Evolutionary conservation across 2,888 invertebrate species (phyloP).

Genomic region (Griposia aprilina): DNA sequence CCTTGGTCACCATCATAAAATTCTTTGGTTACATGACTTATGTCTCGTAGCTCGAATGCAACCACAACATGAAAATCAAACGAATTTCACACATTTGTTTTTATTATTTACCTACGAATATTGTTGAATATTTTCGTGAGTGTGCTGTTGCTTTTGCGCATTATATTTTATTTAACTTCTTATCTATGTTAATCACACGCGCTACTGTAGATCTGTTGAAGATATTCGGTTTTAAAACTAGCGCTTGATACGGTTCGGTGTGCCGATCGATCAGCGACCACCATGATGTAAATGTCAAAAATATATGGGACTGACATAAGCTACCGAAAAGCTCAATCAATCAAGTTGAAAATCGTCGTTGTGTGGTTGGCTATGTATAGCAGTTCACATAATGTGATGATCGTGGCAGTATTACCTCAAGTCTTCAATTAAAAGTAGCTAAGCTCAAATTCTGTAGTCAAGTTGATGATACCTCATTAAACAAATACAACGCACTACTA

Average conservation of each 20-base stretch:
- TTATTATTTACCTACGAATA: conserved; percentile 21
- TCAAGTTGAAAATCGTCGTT: not conserved
- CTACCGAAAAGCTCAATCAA: not conserved
- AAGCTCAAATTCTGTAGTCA: not conserved
- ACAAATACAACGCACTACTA: too few relatives aligned
- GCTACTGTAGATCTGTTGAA: not conserved
- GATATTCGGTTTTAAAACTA: not conserved
- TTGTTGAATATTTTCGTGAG: conserved; percentile 20
- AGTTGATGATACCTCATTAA: not conserved
- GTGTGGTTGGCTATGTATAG: not conserved
- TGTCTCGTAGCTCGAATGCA: not conserved
- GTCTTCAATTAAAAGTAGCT: not conserved
- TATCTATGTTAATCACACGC: conserved; percentile 47
- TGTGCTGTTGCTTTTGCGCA: conserved; percentile 55
- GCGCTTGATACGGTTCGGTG: not conserved
- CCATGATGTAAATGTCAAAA: not conserved
- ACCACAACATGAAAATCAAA: conserved; percentile 18
- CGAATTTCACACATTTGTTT: conserved; percentile 26
- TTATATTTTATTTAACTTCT: conserved; percentile 36
- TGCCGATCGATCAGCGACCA: not conserved
- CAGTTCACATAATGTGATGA: not conserved
- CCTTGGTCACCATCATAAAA: not conserved
- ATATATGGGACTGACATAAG: not conserved
- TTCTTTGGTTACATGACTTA: not conserved
- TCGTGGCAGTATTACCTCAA: not conserved